Percentiles rank a stretch among this genome's conserved stretches.
Conservation (phyloP, 1,140 invertebrate genomes). For the Galendromus occidentalis region DNA sequence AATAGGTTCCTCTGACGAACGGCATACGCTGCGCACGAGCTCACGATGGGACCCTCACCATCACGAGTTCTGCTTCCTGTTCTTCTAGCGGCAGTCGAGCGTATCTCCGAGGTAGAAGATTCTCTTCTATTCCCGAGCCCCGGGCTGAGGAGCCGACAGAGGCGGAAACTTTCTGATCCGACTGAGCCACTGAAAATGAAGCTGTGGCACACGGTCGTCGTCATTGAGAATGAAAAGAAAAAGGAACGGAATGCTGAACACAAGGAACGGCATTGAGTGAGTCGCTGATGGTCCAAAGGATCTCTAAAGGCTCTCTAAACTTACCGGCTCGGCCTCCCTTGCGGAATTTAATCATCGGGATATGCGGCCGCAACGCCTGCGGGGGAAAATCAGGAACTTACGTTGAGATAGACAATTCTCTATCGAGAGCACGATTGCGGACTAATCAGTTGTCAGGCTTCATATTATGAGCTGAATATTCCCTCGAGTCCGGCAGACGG, state of each 20-base stretch:
- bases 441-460: too few species aligned
- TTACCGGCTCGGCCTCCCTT: not conserved
- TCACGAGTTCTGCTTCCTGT: constrained; percentile 4
- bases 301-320: not conserved
- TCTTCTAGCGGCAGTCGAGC: not conserved
- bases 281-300: not conserved
- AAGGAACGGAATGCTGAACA: not conserved
- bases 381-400: not conserved
- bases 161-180: not conserved
- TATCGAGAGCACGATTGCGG: too few species aligned
- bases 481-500: too few species aligned
- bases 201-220: not conserved
- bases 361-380: not conserved
- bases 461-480: too few species aligned
- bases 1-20: too few species aligned
- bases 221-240: not conserved
- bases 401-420: too few species aligned
- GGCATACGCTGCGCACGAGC: too few species aligned
- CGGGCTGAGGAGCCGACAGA: not conserved
- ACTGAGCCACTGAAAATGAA: not conserved
- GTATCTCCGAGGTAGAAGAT: not conserved
- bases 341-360: not conserved
- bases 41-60: not conserved
- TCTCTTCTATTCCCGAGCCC: not conserved
- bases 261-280: not conserved